A percentile compares a stretch with the other conserved stretches of the same genome.
Evolutionary conservation across 2,797 vertebrate species (phyloP).

Genomic region (Gallirallus australis): DNA sequence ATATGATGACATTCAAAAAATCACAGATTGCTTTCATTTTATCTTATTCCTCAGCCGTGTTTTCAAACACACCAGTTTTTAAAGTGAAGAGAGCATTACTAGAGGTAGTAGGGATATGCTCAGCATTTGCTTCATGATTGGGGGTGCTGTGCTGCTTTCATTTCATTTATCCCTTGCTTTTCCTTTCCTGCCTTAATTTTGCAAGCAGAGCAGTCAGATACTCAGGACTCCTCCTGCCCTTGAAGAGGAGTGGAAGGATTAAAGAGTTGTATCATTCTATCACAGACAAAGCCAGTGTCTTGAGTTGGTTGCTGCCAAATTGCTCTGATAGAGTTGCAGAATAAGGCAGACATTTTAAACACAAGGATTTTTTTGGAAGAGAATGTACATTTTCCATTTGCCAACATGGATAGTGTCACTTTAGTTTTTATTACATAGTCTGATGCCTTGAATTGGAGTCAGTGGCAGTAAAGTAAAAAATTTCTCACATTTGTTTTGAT

Average conservation of each 20-base stretch:
- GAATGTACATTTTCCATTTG: background rate
- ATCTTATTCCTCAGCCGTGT: background rate
- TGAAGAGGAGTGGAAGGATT: background rate
- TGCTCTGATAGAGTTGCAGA: background rate
- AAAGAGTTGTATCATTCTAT: background rate
- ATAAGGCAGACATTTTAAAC: background rate
- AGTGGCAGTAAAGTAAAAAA: background rate
- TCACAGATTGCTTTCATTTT: background rate
- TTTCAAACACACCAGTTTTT: background rate
- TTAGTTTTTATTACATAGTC: background rate
- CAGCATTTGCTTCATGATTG: background rate
- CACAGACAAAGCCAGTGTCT: background rate
- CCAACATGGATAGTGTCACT: background rate
- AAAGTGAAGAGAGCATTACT: background rate
- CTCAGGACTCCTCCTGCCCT: background rate
- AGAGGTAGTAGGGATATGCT: background rate
- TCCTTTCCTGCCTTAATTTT: background rate
- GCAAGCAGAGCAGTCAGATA: background rate
- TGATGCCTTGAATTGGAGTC: background rate
- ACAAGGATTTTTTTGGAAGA: background rate
- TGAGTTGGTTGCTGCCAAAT: background rate
- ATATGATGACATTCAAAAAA: background rate
- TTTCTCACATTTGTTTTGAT: background rate
- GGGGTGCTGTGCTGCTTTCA: background rate
- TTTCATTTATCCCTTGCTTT: background rate